Base-by-base conservation (phyloP, 2,888 invertebrate species). In the Chesias legatella region DNA sequence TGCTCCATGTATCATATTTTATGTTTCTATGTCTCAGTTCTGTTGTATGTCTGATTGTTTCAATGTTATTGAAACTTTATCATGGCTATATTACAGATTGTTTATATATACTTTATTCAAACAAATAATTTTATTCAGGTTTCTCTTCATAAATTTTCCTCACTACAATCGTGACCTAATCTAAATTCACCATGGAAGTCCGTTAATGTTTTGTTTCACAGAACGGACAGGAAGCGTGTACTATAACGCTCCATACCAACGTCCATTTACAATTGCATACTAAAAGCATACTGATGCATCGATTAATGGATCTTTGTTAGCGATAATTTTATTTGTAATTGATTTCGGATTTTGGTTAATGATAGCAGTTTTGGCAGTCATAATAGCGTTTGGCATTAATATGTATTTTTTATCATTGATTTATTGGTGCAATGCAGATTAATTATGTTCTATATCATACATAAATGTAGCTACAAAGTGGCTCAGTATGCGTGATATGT, bases 211-310 rank as follows among this genome's bases (percentile, higher is more conserved):
- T 49, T 17, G 13, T 58, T 72, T 68, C 71, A 61, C 35, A 44
- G 70, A 69, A 75, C 40, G 43, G 53, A 56, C 75, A 74, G 75
- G 75, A 75, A 72, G 62, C 58, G 35, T 43, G 39, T 40, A 48
- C 53, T 57, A 60, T 38, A 57, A 55, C 43, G 49, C 58, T 60
- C 53, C 51, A 56, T 56, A 56, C 48, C 54, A 51, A 56, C 47
- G 47, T 53, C 51, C 53, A 64, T 60, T 64, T 60, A 58, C 53
- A 44, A 57, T 55, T 47, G 52, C 53, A 51, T 50, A 58, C 56
- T 58, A 60, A 63, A 65, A 58, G 53, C 58, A 59, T 58, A 53
- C 36, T 43, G 46, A 51, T 43, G 37, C 39, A 33, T 53, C 44
- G 51, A 44, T 51, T 46, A 50, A 46, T 51, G 46, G 42, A 47